Evolutionary conservation across 2,888 invertebrate genomes (phyloP).

Genomic region (Chaitophorus viminalis): DNA sequence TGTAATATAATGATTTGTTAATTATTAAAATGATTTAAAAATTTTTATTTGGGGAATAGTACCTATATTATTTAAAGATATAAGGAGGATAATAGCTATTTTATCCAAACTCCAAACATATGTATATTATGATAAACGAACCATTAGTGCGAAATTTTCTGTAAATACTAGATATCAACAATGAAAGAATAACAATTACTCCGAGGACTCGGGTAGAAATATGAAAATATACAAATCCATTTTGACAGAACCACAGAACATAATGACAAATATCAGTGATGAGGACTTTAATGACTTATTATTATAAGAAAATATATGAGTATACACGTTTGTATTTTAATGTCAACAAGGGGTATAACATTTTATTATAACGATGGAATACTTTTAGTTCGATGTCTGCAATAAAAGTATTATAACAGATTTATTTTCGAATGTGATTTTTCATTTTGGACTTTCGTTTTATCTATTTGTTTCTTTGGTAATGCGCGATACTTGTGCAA

Average conservation of each 20-base stretch:
- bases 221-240: not conserved
- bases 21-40: not conserved
- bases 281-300: not conserved
- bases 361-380: not conserved
- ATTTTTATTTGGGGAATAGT: not conserved
- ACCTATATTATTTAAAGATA: too few relatives aligned
- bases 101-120: not conserved
- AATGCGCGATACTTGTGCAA: not conserved
- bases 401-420: not conserved
- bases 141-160: not conserved
- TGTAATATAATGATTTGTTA: not conserved
- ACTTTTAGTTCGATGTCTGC: not conserved
- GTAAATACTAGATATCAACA: not conserved
- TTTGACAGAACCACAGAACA: not conserved
- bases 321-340: not conserved
- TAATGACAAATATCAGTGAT: not conserved
- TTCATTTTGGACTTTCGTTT: not conserved
- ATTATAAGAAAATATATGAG: not conserved
- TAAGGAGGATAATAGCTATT: not conserved
- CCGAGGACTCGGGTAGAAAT: not conserved
- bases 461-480: not conserved
- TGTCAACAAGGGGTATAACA: too few relatives aligned
- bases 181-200: not conserved
- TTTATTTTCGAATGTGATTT: not conserved
- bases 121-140: not conserved